phyloP scores from a whole-genome alignment of 2,113 vertebrate genomes.

The Clinocottus analis region DNA sequence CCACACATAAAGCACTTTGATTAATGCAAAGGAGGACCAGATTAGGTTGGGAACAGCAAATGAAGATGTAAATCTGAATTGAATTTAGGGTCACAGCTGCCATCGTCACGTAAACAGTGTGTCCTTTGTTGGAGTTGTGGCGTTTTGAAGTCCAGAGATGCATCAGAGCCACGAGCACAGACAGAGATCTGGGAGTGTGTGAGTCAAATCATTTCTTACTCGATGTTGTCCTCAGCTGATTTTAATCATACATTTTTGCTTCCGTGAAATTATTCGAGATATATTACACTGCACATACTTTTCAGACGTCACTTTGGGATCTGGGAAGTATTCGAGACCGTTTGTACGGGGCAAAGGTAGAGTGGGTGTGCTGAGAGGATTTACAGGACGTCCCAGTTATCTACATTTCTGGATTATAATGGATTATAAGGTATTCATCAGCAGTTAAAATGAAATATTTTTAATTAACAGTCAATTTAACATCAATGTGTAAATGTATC shows the following conservation, averaged over 20 bases:
- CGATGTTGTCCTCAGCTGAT: constrained; percentile 13
- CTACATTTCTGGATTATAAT: background rate
- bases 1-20: constrained; percentile 44
- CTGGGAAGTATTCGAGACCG: constrained; percentile 18
- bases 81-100: constrained; percentile 10
- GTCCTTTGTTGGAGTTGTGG: constrained; percentile 34
- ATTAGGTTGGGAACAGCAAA: constrained; percentile 20
- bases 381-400: background rate
- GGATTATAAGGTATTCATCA: background rate
- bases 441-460: background rate
- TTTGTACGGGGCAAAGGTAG: background rate
- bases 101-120: background rate
- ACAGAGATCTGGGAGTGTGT: constrained; percentile 18
- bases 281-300: constrained; percentile 17
- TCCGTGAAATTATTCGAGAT: constrained; percentile 2
- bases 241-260: constrained; percentile 30
- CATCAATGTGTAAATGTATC: background rate
- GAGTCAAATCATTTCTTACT: constrained; percentile 5
- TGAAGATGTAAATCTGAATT: constrained; percentile 44
- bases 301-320: constrained; percentile 15
- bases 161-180: constrained; percentile 20
- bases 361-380: background rate
- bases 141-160: constrained; percentile 11
- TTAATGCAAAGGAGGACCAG: constrained; percentile 34
- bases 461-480: background rate